Evolutionary conservation across 1,140 invertebrate genomes (phyloP), one percentile per base, ranked within the genome.

Genomic region (Leptinotarsa texana): DNA sequence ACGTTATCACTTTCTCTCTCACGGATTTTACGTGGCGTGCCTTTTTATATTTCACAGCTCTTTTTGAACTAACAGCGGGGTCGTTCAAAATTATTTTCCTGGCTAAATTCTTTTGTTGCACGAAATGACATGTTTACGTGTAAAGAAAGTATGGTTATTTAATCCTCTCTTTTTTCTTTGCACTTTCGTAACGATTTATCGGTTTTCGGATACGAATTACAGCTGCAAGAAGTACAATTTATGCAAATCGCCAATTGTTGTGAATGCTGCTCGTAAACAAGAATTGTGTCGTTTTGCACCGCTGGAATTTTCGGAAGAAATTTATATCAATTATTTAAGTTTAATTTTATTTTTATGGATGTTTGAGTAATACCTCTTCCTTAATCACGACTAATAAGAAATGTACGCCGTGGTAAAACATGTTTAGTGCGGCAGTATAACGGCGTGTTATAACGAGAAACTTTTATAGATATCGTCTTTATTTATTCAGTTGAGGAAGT

Each of bases 311-410:
- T 57, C 4, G 51, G 51, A 57, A 57, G 51, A 57, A 57, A 57
- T 57, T 57, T 57, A 57, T 57, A 17, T 57, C 51, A 57, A 57
- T 57, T 57, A 57, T 57, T 57, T 13, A 57, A 57, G 51, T 57
- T n/a, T 57, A 57, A 57, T 57, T 57, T 57, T 18, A 57, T 57
- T 57, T 57, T 57, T n/a, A 57, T 57, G 17, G 51, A 0, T 0
- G 51, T 57, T 57, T 57, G 3, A 57, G 51, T 57, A 57, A 57
- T 57, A 57, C 51, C n/a, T 57, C 51, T 57, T 57, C 51, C n/a
- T 57, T 57, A 57, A 57, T 57, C 51, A 18, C 17, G 51, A 15
- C 13, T 17, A 17, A 18, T 57, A 57, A 57, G 13, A 18, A 57
- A 57, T n/a, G 13, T 57, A 17, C 6, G 4, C 5, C 51, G 17